A percentile compares a stretch with the other conserved stretches of the same genome.
These are phyloP conservation scores for Prenolepis imparis DNA, from an alignment of 2,888 invertebrate genomes.

Conservation along the genomic window DNA sequence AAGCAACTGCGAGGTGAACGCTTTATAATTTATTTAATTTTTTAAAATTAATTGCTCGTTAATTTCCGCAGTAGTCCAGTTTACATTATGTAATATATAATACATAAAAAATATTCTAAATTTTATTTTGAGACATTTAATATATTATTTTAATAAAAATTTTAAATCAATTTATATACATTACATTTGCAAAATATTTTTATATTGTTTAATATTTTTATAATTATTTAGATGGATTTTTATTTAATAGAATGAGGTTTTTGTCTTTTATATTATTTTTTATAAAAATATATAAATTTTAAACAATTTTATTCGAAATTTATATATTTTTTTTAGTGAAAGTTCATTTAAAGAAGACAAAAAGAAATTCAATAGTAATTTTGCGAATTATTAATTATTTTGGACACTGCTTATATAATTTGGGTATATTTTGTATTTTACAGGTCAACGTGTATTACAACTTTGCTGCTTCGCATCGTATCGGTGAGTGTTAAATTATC, in stretches of 20 bases:
- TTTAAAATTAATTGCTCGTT: not conserved
- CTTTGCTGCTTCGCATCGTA: not conserved
- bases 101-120: not conserved
- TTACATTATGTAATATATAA: slow-evolving; percentile 1
- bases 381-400: not conserved
- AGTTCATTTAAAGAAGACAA: not conserved
- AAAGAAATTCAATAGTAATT: not conserved
- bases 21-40: not conserved
- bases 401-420: slow-evolving; percentile 7
- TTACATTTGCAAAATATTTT: not conserved
- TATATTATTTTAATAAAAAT: not conserved
- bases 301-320: not conserved
- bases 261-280: not conserved
- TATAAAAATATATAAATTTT: not conserved
- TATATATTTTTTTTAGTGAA: not conserved
- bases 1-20: not conserved
- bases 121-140: not conserved
- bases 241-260: not conserved
- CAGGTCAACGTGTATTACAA: slow-evolving; percentile 2
- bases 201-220: not conserved
- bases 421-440: slow-evolving; percentile 7
- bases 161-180: not conserved
- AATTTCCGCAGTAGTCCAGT: not conserved
- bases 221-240: not conserved
- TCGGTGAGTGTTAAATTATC: not conserved